phyloP scores from a whole-genome alignment of 2,113 vertebrate genomes.

The Aplodontia rufa region DNA sequence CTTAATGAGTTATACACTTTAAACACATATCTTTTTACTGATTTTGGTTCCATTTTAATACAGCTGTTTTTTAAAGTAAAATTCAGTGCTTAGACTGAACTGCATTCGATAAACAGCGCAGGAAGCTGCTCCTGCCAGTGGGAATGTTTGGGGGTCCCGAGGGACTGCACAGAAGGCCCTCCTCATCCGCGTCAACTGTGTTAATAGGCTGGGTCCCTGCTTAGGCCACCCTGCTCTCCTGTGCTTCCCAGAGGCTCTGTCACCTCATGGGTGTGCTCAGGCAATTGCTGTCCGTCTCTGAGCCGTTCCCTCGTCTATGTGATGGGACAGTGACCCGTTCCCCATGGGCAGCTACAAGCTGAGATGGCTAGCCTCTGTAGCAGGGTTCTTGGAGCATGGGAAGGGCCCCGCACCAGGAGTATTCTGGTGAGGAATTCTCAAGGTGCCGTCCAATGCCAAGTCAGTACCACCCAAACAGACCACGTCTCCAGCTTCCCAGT shows the following conservation, averaged over 20 bases:
- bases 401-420: too few species aligned
- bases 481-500: neutral
- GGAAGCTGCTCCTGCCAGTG: too few species aligned
- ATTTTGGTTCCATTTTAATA: neutral
- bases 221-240: rapidly evolving
- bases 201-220: neutral
- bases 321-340: neutral
- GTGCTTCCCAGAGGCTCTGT: neutral
- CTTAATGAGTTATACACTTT: neutral
- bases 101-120: neutral
- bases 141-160: neutral
- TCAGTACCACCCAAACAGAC: too few species aligned
- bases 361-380: neutral
- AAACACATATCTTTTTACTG: neutral
- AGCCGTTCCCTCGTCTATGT: neutral
- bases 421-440: neutral
- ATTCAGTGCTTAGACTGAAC: neutral
- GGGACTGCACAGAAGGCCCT: neutral
- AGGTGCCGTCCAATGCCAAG: neutral
- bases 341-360: neutral
- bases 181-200: rapidly evolving
- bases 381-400: too few species aligned
- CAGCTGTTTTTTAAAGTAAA: too few species aligned
- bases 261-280: neutral
- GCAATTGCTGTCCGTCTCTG: neutral